These are phyloP conservation scores for Sebastes kiyomatsui DNA, from an alignment of 2,797 vertebrate species.

Conservation along the genomic window DNA sequence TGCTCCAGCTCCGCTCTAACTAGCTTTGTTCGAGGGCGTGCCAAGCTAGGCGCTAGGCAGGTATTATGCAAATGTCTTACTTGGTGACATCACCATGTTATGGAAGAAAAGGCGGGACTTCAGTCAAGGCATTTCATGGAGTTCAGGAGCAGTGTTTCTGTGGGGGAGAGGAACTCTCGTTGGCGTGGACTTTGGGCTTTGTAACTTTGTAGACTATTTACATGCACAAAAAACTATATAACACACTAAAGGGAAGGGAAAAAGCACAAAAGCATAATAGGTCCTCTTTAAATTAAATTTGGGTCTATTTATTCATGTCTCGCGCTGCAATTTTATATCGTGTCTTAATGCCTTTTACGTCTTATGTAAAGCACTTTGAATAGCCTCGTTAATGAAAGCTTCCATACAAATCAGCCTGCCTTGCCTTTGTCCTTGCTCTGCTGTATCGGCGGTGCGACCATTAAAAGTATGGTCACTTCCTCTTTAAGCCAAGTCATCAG, in stretches of 20 bases:
- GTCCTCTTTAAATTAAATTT: background rate
- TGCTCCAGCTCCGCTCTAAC: no score
- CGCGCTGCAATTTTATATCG: background rate
- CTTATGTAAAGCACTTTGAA: background rate
- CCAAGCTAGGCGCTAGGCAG: no score
- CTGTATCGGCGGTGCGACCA: constrained; percentile 21
- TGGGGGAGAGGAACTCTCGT: no score
- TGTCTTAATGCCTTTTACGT: background rate
- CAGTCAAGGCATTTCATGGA: accelerated
- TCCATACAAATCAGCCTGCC: background rate
- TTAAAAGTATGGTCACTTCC: constrained; percentile 57
- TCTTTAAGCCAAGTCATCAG: constrained; percentile 61
- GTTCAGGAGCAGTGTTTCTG: no score
- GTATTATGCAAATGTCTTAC: no score
- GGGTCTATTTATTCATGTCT: background rate
- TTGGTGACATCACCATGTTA: no score
- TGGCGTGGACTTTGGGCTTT: background rate
- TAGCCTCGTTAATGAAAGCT: background rate
- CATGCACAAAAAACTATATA: background rate
- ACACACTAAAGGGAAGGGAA: background rate
- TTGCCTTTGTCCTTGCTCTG: constrained; percentile 6
- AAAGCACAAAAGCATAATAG: background rate
- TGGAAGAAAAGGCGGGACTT: no score
- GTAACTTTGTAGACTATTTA: background rate
- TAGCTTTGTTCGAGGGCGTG: no score